Base-by-base conservation (phyloP, 2,888 invertebrate genomes). In the Nemotelus nigrinus region DNA sequence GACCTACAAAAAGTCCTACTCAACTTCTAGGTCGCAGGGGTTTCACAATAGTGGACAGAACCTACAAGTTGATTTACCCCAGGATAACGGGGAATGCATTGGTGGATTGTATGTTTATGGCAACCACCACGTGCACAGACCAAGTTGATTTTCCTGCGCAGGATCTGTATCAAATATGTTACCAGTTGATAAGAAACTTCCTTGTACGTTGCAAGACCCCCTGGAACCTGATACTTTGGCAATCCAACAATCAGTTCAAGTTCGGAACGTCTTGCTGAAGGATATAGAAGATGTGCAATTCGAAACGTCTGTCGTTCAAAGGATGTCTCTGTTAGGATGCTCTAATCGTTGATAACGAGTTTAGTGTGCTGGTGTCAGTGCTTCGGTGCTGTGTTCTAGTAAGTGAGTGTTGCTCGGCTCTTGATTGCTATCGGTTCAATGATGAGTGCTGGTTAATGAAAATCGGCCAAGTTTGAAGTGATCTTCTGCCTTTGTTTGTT, bases 171-270 rank as follows among this genome's bases (percentile, higher is more conserved):
- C 48, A 4, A 60, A 48, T 25, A 25, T 25, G 25, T 25, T 25
- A 68, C 67, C 67, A 68, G 67, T 68, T 68, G 67, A 47, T 68
- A 50, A 48, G 39, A 25, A 25, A 68, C 39, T 41, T 48, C 25
- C 39, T 50, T 2, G 39, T 41, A 48, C 50, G 3, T 43, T 68
- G 50, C 39, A 48, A 68, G 25, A 8, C 43, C 44, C 25, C 67
- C 41, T 43, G 60, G 25, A 39, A 39, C 41, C 6, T 4, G 44
- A 25, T 25, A 25, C 25, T 25, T 25, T 25, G 25, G 25, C 25
- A 25, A 50, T 65, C 25, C 50, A 48, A 48, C 50, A 68, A n/a
- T 68, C 67, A 68, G 67, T 68, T 50, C 50, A 68, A 68, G 67
- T 68, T 68, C 67, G 67, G 67, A 48, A 68, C 39, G 67, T 44